Percentiles rank a stretch among this genome's conserved stretches.
phyloP scores from a whole-genome alignment of 1,140 invertebrate species.

The Pissodes strobi region DNA sequence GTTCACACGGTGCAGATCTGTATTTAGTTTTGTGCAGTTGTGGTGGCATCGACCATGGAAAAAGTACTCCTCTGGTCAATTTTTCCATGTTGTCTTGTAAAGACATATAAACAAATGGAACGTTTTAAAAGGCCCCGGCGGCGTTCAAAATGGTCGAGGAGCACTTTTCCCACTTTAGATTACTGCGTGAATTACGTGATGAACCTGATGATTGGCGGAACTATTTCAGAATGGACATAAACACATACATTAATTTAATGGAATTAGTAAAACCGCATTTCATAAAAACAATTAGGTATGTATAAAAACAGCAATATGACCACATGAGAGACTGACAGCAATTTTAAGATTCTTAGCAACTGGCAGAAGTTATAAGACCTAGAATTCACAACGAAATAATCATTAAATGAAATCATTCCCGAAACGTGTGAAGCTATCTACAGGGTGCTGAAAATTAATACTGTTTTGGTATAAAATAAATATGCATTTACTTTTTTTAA shows the following conservation, averaged over 20 bases:
- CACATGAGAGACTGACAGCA: slow-evolving; percentile 5
- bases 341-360: slow-evolving; percentile 7
- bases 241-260: slow-evolving; percentile 17
- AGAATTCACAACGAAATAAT: slow-evolving; percentile 24
- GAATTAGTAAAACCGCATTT: slow-evolving; percentile 24
- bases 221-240: slow-evolving; percentile 10
- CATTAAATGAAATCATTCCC: slow-evolving; percentile 22
- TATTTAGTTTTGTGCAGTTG: slow-evolving; percentile 15
- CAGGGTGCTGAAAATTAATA: slow-evolving; percentile 10
- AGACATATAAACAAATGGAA: slow-evolving; percentile 15
- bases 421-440: slow-evolving; percentile 21
- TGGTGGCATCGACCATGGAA: slow-evolving; percentile 11
- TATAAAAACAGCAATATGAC: background rate
- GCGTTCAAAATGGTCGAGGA: slow-evolving; percentile 17
- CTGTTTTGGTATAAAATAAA: no score
- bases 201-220: slow-evolving; percentile 14
- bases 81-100: slow-evolving; percentile 17
- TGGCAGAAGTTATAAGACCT: slow-evolving; percentile 22
- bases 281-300: slow-evolving; percentile 10
- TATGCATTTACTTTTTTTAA: no score
- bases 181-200: no score
- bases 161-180: no score
- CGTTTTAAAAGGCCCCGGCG: slow-evolving; percentile 8
- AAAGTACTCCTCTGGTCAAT: slow-evolving; percentile 11
- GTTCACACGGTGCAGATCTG: slow-evolving; percentile 13